A percentile compares a stretch with the other conserved stretches of the same genome.
phyloP scores from a whole-genome alignment of 2,888 invertebrate genomes.

The Sialis lutaria region DNA sequence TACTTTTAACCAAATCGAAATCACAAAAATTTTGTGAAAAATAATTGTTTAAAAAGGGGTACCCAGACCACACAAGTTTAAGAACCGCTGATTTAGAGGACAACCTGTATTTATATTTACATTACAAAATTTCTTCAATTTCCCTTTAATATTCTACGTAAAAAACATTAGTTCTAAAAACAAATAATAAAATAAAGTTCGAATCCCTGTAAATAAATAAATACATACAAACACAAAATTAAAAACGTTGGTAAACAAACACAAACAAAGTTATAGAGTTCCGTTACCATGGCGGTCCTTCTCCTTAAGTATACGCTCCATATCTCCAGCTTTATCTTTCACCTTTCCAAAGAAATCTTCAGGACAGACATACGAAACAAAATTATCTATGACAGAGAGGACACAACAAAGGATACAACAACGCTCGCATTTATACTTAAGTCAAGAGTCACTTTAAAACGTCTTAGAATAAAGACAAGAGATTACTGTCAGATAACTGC shows the following conservation, averaged over 20 bases:
- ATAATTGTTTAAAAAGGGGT: too few relatives aligned
- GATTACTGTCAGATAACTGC: too few relatives aligned
- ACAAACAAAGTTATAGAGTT: not conserved
- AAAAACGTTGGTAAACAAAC: not conserved
- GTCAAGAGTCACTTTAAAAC: too few relatives aligned
- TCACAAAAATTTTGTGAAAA: too few relatives aligned
- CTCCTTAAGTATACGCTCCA: slow-evolving; percentile 81
- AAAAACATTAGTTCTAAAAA: not conserved
- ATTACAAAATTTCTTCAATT: too few relatives aligned
- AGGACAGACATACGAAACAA: slow-evolving; percentile 11
- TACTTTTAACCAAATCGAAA: too few relatives aligned
- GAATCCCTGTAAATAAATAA: slow-evolving; percentile 1
- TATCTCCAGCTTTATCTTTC: slow-evolving; percentile 88
- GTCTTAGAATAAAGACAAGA: too few relatives aligned
- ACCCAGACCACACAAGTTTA: too few relatives aligned
- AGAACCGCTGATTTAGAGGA: too few relatives aligned
- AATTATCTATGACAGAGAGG: slow-evolving; percentile 5
- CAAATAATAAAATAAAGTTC: not conserved
- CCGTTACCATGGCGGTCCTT: slow-evolving; percentile 74
- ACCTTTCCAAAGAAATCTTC: slow-evolving; percentile 90
- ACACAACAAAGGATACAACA: not conserved
- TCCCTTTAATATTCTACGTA: not conserved
- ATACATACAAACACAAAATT: slow-evolving; percentile 2
- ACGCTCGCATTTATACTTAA: not conserved
- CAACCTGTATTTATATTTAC: too few relatives aligned